Base-by-base conservation (phyloP, 2,113 vertebrate species). In the Lycocorax pyrrhopterus region DNA sequence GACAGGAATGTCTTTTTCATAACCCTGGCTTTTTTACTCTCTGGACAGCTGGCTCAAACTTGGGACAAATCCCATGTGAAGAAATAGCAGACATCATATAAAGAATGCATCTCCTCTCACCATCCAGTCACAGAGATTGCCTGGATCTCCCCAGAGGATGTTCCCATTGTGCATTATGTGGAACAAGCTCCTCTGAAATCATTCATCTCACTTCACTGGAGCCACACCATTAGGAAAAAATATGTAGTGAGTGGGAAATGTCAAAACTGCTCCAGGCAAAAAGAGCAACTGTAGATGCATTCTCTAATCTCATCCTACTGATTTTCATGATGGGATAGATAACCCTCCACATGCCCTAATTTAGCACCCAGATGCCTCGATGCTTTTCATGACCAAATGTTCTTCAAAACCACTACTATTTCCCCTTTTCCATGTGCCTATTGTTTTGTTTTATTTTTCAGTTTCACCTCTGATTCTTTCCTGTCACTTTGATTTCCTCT, bases 71-170 rank as follows among this genome's bases (percentile, higher is more conserved):
- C 8, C 4, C 8, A n/a, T 10, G 4, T 19, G 41, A 71, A 92
- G 26, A 15, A 68, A 30, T 7, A 58, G 6, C n/a, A 62, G 14
- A 29, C 4, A 8, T 5, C 3, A 0, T 3, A 1, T 9, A 18
- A 56, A 29, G 22, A 8, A 18, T 17, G 10, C 27, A 46, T 49
- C 18, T 81, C 9, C 33, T 56, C 12, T 41, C 8, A 23, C 25
- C n/a, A 27, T 19, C 30, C 23, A 33, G 51, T 27, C 17, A 43
- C n/a, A 63, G 41, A 85, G 26, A 20, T 10, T 62, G 14, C 21
- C 41, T 68, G 44, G 21, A 44, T 39, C 44, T 81, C 44, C 59
- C 30, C 33, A 44, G 13, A 69, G 25, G 60, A 71, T 35, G 12
- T 19, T 88, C 64, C 33, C 4, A 0, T 5, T 39, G 14, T 55